phyloP scores from a whole-genome alignment of 1,140 invertebrate genomes.

The Pseudachorutes palmiensis region DNA sequence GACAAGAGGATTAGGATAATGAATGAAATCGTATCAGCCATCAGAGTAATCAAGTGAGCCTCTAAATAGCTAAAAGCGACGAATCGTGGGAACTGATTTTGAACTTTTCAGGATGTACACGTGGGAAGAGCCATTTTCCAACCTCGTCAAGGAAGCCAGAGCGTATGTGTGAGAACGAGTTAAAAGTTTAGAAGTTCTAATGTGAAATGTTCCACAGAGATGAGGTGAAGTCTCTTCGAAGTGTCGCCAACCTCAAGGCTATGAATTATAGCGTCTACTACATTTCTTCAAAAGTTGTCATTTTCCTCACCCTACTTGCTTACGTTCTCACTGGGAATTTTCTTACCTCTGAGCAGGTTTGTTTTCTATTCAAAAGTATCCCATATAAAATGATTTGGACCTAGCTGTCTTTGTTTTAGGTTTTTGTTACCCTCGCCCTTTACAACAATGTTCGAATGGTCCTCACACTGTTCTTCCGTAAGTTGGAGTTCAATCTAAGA shows the following conservation, averaged over 20 bases:
- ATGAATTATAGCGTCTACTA: constrained; percentile 44
- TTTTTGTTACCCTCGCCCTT: constrained; percentile 46
- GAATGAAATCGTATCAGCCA: constrained; percentile 46
- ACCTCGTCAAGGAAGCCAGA: constrained; percentile 37
- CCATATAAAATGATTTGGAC: background rate
- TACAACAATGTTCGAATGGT: constrained; percentile 46
- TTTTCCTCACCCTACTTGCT: constrained; percentile 46
- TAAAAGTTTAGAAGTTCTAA: background rate
- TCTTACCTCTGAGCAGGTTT: constrained; percentile 43
- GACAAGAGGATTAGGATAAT: constrained; percentile 51
- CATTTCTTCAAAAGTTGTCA: constrained; percentile 45
- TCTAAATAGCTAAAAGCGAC: constrained; percentile 37
- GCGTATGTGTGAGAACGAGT: constrained; percentile 23
- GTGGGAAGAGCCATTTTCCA: constrained; percentile 42
- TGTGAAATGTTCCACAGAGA: constrained; percentile 36
- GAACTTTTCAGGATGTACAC: constrained; percentile 48
- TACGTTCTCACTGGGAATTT: constrained; percentile 43
- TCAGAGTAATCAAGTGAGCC: constrained; percentile 18
- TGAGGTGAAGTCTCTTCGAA: constrained; percentile 43
- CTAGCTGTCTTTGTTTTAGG: constrained; percentile 27
- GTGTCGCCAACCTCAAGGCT: constrained; percentile 43
- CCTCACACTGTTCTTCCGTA: constrained; percentile 48
- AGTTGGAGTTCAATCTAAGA: constrained; percentile 27
- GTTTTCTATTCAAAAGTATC: background rate
- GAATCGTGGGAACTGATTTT: constrained; percentile 32